phyloP scores from a whole-genome alignment of 2,797 vertebrate genomes.

The Gastrophryne carolinensis region DNA sequence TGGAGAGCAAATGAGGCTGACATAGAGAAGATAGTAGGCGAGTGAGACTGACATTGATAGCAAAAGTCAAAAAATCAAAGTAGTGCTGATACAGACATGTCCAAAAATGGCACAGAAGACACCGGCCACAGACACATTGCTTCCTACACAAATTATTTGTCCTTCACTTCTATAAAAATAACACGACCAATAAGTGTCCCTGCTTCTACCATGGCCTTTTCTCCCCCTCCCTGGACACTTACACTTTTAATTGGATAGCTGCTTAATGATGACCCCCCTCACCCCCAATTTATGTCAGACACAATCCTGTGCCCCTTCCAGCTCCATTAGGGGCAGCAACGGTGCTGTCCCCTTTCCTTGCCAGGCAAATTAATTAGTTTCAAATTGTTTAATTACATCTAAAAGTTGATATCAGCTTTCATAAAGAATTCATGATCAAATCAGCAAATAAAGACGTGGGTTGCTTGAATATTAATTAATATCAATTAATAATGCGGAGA shows the following conservation, averaged over 20 bases:
- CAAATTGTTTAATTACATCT: conserved; percentile 94
- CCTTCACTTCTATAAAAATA: too few relatives aligned
- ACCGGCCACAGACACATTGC: too few relatives aligned
- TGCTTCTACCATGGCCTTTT: background rate
- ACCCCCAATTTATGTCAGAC: background rate
- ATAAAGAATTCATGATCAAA: conserved; percentile 94
- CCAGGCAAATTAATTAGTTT: conserved; percentile 85
- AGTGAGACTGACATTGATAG: too few relatives aligned
- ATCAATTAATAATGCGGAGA: conserved; percentile 92
- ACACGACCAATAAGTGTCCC: too few relatives aligned
- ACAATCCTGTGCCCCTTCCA: background rate
- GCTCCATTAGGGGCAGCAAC: background rate
- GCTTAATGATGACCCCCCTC: background rate
- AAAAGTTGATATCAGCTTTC: conserved; percentile 82
- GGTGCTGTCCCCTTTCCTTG: background rate
- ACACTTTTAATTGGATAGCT: background rate
- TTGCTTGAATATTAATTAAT: conserved; percentile 95
- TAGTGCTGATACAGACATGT: too few relatives aligned
- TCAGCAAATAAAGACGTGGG: conserved; percentile 86
- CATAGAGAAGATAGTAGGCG: too few relatives aligned
- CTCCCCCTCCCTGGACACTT: background rate
- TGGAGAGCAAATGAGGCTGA: too few relatives aligned
- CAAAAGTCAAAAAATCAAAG: too few relatives aligned
- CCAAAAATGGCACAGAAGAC: too few relatives aligned
- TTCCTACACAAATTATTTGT: too few relatives aligned